Evolutionary conservation across 2,888 invertebrate species (phyloP).

Genomic region (Callyntrura guangdongensis): DNA sequence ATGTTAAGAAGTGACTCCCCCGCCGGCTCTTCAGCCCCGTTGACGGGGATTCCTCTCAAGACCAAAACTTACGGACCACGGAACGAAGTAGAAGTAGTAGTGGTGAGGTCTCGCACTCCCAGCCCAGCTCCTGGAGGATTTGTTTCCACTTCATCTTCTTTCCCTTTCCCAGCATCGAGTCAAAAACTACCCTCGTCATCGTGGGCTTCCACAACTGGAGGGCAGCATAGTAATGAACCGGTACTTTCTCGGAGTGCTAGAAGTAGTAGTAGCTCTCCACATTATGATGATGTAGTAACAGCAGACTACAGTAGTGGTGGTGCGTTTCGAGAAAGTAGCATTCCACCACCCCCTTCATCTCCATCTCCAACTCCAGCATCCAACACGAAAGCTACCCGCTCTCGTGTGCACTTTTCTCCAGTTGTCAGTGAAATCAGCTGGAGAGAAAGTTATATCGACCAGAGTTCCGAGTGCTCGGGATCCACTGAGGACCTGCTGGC

Average conservation of each 20-base stretch:
- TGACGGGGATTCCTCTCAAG: conserved; percentile 79
- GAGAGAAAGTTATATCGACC: conserved; percentile 84
- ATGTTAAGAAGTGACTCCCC: conserved; percentile 78
- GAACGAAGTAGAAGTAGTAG: conserved; percentile 84
- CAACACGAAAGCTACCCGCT: conserved; percentile 76
- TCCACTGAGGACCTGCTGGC: conserved; percentile 81
- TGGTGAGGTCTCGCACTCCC: conserved; percentile 83
- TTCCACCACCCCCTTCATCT: conserved; percentile 75
- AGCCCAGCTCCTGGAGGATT: conserved; percentile 82
- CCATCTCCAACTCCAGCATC: conserved; percentile 73
- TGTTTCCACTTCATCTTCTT: conserved; percentile 67
- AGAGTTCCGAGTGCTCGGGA: conserved; percentile 82
- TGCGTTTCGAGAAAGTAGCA: conserved; percentile 75
- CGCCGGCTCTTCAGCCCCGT: conserved; percentile 62
- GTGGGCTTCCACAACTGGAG: conserved; percentile 58
- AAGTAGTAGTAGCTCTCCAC: conserved; percentile 26
- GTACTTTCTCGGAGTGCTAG: neutral
- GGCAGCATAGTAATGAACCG: conserved; percentile 67
- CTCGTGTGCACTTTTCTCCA: conserved; percentile 84
- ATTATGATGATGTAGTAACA: conserved; percentile 25
- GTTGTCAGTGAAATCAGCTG: conserved; percentile 83
- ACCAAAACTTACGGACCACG: conserved; percentile 83
- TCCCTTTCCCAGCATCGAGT: conserved; percentile 67
- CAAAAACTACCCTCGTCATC: conserved; percentile 72
- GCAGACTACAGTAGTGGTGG: conserved; percentile 27